Percentiles rank a stretch among this genome's conserved stretches.
These are phyloP conservation scores for Gallinago nigripennis DNA, from an alignment of 2,797 vertebrate species.

Conservation along the genomic window DNA sequence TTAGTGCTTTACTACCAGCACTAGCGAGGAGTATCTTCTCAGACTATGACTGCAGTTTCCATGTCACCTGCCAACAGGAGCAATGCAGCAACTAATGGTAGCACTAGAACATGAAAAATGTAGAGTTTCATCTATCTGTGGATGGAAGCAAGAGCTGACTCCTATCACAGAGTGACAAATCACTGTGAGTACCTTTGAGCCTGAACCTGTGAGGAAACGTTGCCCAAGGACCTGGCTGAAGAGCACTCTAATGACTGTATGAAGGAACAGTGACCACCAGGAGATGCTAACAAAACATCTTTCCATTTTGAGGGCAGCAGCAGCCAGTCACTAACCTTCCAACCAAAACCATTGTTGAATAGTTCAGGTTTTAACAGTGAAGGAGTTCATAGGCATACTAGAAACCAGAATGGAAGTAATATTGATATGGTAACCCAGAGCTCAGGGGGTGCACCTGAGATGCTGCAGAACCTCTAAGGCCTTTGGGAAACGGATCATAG, in stretches of 20 bases:
- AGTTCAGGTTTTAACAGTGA: not conserved
- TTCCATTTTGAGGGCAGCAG: not conserved
- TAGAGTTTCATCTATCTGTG: not conserved
- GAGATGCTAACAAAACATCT: not conserved
- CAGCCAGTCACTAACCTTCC: not conserved
- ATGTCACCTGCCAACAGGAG: not conserved
- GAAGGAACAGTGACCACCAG: not conserved
- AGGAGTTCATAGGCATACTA: not conserved
- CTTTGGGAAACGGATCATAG: not conserved
- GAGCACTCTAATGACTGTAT: not conserved
- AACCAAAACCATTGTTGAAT: accelerated
- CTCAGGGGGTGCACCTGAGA: not conserved
- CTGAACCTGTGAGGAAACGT: not conserved
- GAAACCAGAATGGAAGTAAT: not conserved
- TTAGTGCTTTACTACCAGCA: not conserved
- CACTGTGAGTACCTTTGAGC: not conserved
- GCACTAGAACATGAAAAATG: not conserved
- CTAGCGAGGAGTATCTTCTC: not conserved
- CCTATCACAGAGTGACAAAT: not conserved
- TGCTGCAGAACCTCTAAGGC: not conserved
- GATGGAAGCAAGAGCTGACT: not conserved
- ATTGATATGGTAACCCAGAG: not conserved
- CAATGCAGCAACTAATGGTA: not conserved
- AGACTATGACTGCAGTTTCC: not conserved
- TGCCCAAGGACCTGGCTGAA: not conserved